A percentile compares a stretch with the other conserved stretches of the same genome.
These are phyloP conservation scores for Oostethus manadensis DNA, from an alignment of 2,113 vertebrate genomes.

Conservation along the genomic window DNA sequence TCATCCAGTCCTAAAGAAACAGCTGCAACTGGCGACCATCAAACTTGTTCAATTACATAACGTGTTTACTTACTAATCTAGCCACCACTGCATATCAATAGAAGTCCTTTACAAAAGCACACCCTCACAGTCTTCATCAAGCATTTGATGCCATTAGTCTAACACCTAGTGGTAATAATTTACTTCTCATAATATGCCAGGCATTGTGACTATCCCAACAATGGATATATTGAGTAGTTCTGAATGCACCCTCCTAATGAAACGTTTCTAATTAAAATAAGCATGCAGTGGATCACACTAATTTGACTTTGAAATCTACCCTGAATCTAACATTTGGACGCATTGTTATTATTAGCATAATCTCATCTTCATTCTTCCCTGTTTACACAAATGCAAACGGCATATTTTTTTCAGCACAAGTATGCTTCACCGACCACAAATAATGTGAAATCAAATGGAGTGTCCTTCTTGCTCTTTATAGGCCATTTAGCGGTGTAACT, in stretches of 20 bases:
- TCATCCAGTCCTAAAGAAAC: background rate
- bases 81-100: background rate
- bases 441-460: background rate
- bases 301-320: background rate
- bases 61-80: too few relatives aligned
- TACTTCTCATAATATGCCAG: background rate
- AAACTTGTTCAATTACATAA: background rate
- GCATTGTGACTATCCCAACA: background rate
- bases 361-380: too few relatives aligned
- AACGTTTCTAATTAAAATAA: background rate
- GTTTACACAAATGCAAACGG: too few relatives aligned
- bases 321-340: background rate
- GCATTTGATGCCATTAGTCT: constrained; percentile 25
- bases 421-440: constrained; percentile 2
- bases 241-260: background rate
- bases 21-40: background rate
- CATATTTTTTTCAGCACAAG: too few relatives aligned
- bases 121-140: background rate
- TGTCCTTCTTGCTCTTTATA: background rate
- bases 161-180: constrained; percentile 49
- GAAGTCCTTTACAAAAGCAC: background rate
- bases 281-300: background rate
- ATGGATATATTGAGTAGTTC: background rate
- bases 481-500: background rate
- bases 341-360: background rate